Base-by-base conservation (phyloP, 2,888 invertebrate genomes). In the Drosophila acutilabella region DNA sequence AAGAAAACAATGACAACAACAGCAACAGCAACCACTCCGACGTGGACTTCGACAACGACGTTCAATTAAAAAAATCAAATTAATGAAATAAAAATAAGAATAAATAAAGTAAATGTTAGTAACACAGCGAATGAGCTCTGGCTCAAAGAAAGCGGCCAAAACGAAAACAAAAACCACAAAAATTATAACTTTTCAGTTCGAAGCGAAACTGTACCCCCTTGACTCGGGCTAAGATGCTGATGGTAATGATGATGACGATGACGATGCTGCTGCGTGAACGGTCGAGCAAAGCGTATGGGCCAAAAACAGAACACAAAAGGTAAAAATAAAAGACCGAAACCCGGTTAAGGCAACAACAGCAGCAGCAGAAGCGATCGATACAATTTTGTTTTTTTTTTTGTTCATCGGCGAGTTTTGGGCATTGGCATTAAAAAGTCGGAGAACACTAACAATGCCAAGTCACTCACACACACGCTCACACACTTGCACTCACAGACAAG, bases 171-270 rank as follows among this genome's bases (percentile, higher is more conserved):
- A 53, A 38, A 61, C 16, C 45, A 58, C 33, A 72, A 78, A 71
- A 81, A 80, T 81, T 60, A 85, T 88, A 85, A 81, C 85, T 90
- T 90, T 90, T 90, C 79, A 81, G 81, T 90, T 88, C 81, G 79
- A 77, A 80, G 84, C 90, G 89, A 89, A 90, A 90, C 89, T 90
- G 89, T 90, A 90, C 89, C 89, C 89, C 82, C 88, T 85, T 88
- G 71, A 67, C 74, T 70, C 66, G 78, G 69, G 60, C 73, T 62
- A 57, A 61, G 72, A 70, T 65, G 65, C 57, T 47, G 72, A 67
- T 36, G 36, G 13, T 8, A 67, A 6, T 54, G 64, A 16, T 44
- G 48, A 48, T 53, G 67, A 10, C 60, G 61, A 7, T 74, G 78
- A 13, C 72, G 74, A 48, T 78, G 82, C 70, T 73, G 83, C 74